These are phyloP conservation scores for Drosophila subobscura DNA, from an alignment of 1,140 invertebrate species.

Conservation along the genomic window DNA sequence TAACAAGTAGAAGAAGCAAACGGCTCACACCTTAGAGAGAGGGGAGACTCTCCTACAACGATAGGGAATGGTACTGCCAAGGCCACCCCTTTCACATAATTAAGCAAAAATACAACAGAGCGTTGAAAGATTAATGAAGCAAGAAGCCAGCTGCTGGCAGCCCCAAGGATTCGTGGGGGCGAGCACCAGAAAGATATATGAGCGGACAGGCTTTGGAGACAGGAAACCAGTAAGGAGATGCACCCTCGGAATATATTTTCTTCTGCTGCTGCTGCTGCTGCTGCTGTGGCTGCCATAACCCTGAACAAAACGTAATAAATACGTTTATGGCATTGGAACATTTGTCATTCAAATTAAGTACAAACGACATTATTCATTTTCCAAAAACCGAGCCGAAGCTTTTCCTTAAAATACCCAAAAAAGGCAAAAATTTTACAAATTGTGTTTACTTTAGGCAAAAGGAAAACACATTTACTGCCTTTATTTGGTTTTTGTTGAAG, in stretches of 20 bases:
- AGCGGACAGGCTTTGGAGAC: slow-evolving; percentile 1
- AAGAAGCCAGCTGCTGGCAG: slow-evolving; percentile 30
- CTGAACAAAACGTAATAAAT: slow-evolving; percentile 54
- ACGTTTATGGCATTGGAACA: slow-evolving; percentile 55
- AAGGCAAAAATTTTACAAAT: slow-evolving; percentile 25
- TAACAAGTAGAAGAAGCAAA: no score
- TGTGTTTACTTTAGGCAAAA: slow-evolving; percentile 4
- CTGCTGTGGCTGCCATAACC: slow-evolving; percentile 3
- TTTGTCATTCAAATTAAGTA: slow-evolving; percentile 75
- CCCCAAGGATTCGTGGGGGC: slow-evolving; percentile 6
- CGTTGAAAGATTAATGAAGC: slow-evolving; percentile 42
- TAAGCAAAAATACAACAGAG: slow-evolving; percentile 39
- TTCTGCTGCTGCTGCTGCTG: no score
- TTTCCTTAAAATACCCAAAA: slow-evolving; percentile 2
- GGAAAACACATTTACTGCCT: not conserved
- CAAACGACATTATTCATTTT: slow-evolving; percentile 70
- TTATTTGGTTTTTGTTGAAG: no score
- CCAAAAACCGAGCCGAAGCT: slow-evolving; percentile 16
- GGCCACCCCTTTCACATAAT: slow-evolving; percentile 37
- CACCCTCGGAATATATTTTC: not conserved
- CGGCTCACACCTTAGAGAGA: no score
- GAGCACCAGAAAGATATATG: not conserved
- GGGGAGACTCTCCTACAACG: no score
- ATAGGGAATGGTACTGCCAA: not conserved
- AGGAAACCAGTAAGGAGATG: not conserved